phyloP scores from a whole-genome alignment of 2,888 invertebrate species.

The Pyrrhia umbra region DNA sequence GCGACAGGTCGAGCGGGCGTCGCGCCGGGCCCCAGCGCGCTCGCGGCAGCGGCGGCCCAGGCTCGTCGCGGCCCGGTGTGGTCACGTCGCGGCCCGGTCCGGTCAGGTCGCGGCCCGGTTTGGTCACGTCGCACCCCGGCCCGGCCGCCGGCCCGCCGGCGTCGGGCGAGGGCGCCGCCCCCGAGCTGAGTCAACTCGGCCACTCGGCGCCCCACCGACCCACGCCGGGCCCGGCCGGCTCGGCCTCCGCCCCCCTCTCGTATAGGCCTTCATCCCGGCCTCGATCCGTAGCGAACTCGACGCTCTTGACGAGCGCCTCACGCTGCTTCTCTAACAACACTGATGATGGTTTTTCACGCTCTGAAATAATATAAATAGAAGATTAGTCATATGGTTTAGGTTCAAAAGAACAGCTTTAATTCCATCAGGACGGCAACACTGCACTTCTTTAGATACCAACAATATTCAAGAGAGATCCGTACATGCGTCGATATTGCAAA shows the following conservation, averaged over 20 bases:
- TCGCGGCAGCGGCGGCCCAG: conserved; percentile 92
- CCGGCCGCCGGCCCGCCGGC: conserved; percentile 74
- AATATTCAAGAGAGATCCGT: conserved; percentile 18
- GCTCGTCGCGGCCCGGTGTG: conserved; percentile 91
- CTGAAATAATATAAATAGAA: conserved; percentile 78
- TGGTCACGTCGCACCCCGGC: conserved; percentile 73
- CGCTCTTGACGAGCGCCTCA: conserved; percentile 91
- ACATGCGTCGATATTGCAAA: conserved; percentile 21
- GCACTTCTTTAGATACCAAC: not conserved
- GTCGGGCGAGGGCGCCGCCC: conserved; percentile 74
- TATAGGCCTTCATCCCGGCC: conserved; percentile 75
- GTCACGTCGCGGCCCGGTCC: conserved; percentile 89
- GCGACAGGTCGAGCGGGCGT: conserved; percentile 67
- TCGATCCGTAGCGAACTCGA: conserved; percentile 80
- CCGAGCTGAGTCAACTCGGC: conserved; percentile 98
- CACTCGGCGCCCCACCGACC: conserved; percentile 98
- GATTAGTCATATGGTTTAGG: not conserved
- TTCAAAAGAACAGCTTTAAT: not conserved
- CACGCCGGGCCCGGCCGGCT: conserved; percentile 93
- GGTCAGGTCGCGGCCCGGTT: conserved; percentile 75
- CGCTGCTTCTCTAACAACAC: conserved; percentile 92
- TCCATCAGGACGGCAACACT: not conserved
- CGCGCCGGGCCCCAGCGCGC: conserved; percentile 86
- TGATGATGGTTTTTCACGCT: conserved; percentile 93
- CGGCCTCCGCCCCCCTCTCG: conserved; percentile 86